Evolutionary conservation across 2,113 vertebrate species (phyloP), one percentile per base, ranked within the genome.

Genomic region (Engystomops pustulosus): DNA sequence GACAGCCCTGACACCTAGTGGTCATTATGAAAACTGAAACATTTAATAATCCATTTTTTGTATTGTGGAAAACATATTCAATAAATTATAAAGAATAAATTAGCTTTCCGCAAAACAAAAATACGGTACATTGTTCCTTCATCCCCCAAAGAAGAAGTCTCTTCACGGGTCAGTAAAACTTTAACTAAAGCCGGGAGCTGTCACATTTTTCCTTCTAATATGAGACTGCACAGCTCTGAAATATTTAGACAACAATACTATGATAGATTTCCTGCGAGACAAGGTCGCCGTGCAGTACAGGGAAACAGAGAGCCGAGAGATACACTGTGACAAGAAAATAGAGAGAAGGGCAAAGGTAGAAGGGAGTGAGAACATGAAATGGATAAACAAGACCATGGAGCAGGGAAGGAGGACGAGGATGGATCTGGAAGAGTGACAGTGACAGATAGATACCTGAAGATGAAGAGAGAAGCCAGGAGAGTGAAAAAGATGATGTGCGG

Each of bases 361-460:
- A 65, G 41, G 49, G n/a, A 38, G 32, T 12, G n/a, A 41, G 80
- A 72, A 47, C 14, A 72, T 20, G 38, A 70, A 58, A 68, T 34
- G 47, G 38, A 77, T 77, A 53, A 84, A 68, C 47, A 58, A 67
- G 60, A 75, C 34, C 17, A 47, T 7, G 20, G 34, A 45, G 53
- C n/a, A 62, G 32, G 55, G 65, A 75, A 75, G 62, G 44, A 30
- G 58, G 75, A 30, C 30, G 62, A 69, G 74, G 70, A 70, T 30
- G 75, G 74, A 70, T 58, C 25, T 58, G 30, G 36, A 44, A 69
- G 51, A 85, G 75, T 85, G 83, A 85, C 83, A 85, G 36, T 85
- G 83, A 85, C 72, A 68, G 62, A 85, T 85, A 85, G 74, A 67
- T 68, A 85, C 47, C 74, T 85, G 38, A 44, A 79, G 83, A 85